Evolutionary conservation across 2,888 invertebrate species (phyloP), one percentile per base, ranked within the genome.

Genomic region (Lamproptera curius): DNA sequence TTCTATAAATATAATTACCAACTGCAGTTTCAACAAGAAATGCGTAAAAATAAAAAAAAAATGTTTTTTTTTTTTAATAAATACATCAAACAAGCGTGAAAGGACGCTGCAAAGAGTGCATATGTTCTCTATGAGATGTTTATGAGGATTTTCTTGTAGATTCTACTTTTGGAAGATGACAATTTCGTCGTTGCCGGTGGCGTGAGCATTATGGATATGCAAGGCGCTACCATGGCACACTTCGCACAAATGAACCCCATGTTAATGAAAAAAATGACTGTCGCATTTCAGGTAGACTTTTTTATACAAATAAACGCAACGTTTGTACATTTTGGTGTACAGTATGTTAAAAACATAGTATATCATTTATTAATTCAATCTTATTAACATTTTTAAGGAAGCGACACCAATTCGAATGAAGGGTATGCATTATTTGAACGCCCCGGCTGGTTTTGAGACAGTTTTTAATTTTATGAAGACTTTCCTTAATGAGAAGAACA

Each of bases 351-450:
- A n/a, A n/a, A n/a, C n/a, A n/a, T n/a, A n/a, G n/a, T n/a, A n/a
- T n/a, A n/a, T n/a, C n/a, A n/a, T n/a, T n/a, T n/a, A n/a, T n/a
- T n/a, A n/a, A n/a, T n/a, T n/a, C n/a, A n/a, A n/a, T n/a, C n/a
- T n/a, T n/a, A n/a, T n/a, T n/a, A n/a, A n/a, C n/a, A n/a, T n/a
- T n/a, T 78, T 80, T 40, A 68, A 91, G 88, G 89, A 90, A 43
- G 89, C 86, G 2, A 79, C 88, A 49, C 91, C 91, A 1, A 66
- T 81, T 2, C 75, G 90, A 46, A 80, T 88, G 28, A 90, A 90
- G 63, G 87, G 75, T 23, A 61, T 82, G 16, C 88, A 90, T 63
- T 87, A 89, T 44, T 49, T 90, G 28, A 88, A 90, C 53, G 75
- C 82, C 1, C 85, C 89, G 0, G 45, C 81, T 1, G 73, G 82